phyloP scores from a whole-genome alignment of 2,888 invertebrate species.

The Slavum lentiscoides region DNA sequence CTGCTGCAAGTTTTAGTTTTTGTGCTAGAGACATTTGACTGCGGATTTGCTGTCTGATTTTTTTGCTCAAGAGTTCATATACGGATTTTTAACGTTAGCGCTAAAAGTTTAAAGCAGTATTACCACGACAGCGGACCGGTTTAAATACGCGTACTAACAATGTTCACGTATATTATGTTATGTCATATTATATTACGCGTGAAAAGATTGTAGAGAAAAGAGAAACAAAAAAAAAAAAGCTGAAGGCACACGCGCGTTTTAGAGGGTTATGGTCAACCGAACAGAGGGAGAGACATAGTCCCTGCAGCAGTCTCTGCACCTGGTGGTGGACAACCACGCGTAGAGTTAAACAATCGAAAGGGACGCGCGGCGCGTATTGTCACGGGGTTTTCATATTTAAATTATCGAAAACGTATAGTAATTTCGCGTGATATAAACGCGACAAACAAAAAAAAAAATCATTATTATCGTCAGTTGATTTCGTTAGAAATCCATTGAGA shows the following conservation, averaged over 20 bases:
- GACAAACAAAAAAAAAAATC: too few relatives aligned
- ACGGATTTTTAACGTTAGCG: constrained; percentile 37
- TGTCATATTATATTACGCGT: constrained; percentile 48
- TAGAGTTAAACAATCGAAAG: neutral
- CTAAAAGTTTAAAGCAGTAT: constrained; percentile 28
- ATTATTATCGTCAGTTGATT: too few relatives aligned
- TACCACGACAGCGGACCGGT: constrained; percentile 17
- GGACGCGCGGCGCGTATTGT: constrained; percentile 15
- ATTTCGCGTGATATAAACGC: too few relatives aligned
- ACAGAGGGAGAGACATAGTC: constrained; percentile 34
- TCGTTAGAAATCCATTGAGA: too few relatives aligned
- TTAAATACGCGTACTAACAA: constrained; percentile 40
- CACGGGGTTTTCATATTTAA: constrained; percentile 23
- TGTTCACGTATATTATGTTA: constrained; percentile 11
- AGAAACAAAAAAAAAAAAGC: constrained; percentile 9
- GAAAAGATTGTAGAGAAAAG: neutral
- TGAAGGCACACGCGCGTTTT: constrained; percentile 32
- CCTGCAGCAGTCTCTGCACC: constrained; percentile 26
- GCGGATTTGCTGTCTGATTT: too few relatives aligned
- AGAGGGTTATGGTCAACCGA: constrained; percentile 34
- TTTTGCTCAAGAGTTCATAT: too few relatives aligned
- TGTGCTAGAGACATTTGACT: too few relatives aligned
- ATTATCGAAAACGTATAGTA: neutral
- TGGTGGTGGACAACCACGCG: neutral
- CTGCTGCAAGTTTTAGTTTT: too few relatives aligned